These are phyloP conservation scores for Heliconius hewitsoni DNA, from an alignment of 1,140 invertebrate species.

Conservation along the genomic window DNA sequence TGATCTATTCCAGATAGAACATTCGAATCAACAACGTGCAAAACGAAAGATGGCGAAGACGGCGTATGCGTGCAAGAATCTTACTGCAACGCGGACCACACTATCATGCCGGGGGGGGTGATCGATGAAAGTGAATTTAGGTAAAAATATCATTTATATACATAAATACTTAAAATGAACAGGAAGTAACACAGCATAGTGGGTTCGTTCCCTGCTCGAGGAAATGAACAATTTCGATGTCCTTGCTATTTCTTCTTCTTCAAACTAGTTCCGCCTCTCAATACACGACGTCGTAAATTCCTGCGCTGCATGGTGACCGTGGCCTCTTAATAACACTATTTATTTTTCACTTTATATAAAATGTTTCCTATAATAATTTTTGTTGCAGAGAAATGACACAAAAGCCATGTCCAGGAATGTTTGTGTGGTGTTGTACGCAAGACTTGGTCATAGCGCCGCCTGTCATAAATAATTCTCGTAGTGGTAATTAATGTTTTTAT, in stretches of 20 bases:
- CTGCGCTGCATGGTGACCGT: no score
- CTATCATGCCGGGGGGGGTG: slow-evolving; percentile 26
- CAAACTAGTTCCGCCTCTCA: no score
- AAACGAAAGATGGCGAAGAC: slow-evolving; percentile 11
- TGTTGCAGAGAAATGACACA: slow-evolving; percentile 6
- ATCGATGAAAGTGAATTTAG: slow-evolving; percentile 32
- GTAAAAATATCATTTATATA: slow-evolving; percentile 7
- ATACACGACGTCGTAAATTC: no score
- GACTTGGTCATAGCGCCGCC: slow-evolving; percentile 15
- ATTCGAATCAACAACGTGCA: slow-evolving; percentile 1
- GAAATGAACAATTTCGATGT: no score
- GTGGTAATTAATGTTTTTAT: slow-evolving; percentile 18
- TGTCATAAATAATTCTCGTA: slow-evolving; percentile 14
- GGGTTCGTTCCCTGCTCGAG: no score
- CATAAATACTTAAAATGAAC: neutral
- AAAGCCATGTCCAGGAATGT: slow-evolving; percentile 15
- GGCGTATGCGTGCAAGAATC: slow-evolving; percentile 32
- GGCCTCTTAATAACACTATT: no score
- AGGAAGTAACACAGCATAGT: no score
- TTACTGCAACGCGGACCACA: slow-evolving; percentile 31
- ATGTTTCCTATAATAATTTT: neutral
- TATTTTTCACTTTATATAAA: no score
- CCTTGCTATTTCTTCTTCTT: no score
- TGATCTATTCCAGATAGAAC: neutral
- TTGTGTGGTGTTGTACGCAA: slow-evolving; percentile 30